Conservation (phyloP, 2,113 vertebrate genomes). For the Dromiciops gliroides region DNA sequence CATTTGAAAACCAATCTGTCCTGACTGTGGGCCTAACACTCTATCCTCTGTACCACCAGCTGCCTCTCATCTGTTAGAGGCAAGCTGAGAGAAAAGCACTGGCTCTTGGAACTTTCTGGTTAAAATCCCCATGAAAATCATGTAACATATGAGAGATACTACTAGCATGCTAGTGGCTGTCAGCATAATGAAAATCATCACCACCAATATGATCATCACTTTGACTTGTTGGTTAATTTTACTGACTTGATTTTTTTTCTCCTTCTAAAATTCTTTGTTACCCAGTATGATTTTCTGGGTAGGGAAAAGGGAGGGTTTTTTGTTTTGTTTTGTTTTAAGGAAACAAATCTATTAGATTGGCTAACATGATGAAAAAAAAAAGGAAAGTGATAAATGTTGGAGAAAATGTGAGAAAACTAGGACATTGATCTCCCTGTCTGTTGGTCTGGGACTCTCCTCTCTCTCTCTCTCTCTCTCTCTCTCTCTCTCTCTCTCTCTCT, state of each 20-base stretch:
- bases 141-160: neutral
- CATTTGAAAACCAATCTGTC: neutral
- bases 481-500: neutral
- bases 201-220: neutral
- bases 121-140: neutral
- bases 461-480: too few species aligned
- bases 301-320: neutral
- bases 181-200: neutral
- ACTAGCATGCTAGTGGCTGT: neutral
- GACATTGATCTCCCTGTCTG: too few species aligned
- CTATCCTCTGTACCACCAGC: neutral
- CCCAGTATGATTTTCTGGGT: neutral
- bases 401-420: too few species aligned
- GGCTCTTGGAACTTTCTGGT: neutral
- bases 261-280: neutral
- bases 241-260: neutral
- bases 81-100: neutral
- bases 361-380: too few species aligned
- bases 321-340: too few species aligned
- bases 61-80: neutral
- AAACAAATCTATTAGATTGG: too few species aligned
- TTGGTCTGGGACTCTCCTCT: too few species aligned
- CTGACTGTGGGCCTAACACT: neutral
- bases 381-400: too few species aligned
- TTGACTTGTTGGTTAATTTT: neutral